These are phyloP conservation scores for Vulpes ferrilata DNA, from an alignment of 2,113 vertebrate genomes.

Conservation along the genomic window DNA sequence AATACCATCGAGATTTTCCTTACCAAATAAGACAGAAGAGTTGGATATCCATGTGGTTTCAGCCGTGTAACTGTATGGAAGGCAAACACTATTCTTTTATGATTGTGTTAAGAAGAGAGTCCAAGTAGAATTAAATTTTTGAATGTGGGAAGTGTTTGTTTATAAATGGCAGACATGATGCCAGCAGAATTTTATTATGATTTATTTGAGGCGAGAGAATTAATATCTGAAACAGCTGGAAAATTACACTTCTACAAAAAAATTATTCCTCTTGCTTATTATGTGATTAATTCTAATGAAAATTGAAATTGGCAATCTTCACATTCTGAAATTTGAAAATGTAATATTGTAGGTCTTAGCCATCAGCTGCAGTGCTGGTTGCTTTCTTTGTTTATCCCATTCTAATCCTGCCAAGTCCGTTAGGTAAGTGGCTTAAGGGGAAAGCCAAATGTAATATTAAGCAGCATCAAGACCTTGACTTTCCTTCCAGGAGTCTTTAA, in stretches of 20 bases:
- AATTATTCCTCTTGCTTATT: neutral
- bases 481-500: conserved; percentile 31
- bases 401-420: conserved; percentile 14
- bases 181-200: conserved; percentile 20
- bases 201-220: conserved; percentile 37
- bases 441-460: conserved; percentile 17
- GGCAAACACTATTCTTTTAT: neutral
- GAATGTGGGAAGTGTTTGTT: neutral
- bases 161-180: neutral
- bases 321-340: neutral
- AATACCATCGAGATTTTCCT: neutral
- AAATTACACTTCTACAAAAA: neutral
- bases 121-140: neutral
- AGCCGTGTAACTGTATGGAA: neutral
- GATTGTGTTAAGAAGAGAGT: conserved; percentile 3
- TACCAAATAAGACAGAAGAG: neutral
- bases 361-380: neutral
- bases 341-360: neutral
- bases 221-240: conserved; percentile 25
- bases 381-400: neutral
- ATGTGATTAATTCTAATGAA: conserved; percentile 45
- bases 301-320: conserved; percentile 27
- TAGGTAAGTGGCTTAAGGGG: conserved; percentile 18
- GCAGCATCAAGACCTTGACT: neutral
- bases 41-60: neutral